Evolutionary conservation across 2,888 invertebrate species (phyloP), one percentile per base, ranked within the genome.

Genomic region (Pogonocherus hispidulus): DNA sequence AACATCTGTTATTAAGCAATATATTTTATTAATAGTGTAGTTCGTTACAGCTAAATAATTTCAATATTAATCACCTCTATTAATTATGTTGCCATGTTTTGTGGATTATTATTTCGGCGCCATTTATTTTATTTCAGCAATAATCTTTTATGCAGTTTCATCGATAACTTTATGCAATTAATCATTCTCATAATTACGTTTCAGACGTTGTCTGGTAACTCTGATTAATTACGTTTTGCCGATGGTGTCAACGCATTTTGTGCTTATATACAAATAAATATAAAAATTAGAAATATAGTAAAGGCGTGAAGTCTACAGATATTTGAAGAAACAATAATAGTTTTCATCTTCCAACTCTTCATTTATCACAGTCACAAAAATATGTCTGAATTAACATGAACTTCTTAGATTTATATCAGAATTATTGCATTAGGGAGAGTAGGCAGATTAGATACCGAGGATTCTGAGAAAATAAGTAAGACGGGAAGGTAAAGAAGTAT

Each of bases 121-220:
- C 49, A 20, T 62, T 62, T 62, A 32, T 49, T 62, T 37, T 32
- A 49, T 23, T 59, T 62, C 41, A 8, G 27, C 27, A 51, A 62
- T 62, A 62, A 62, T 49, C 60, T 47, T 62, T 62, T 37, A 62
- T 62, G 23, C 27, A 35, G 32, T 49, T 62, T 49, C 49, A 51
- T 62, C 60, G 51, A 51, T 37, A 51, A 51, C 35, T 20, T 37
- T 37, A 19, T 37, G 49, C 37, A 49, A 62, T 62, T 49, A 62
- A 62, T 62, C 60, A 62, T 62, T 27, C 37, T 22, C 49, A 49
- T 62, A 62, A 62, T 62, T 51, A 62, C 44, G 22, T 49, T 62
- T 37, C 20, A 49, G 60, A 62, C 49, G 51, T 62, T 49, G 51
- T 44, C 59, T 47, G 19, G 23, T 20, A 27, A 32, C 27, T 37